These are phyloP conservation scores for Chymomyza procnemis DNA, from an alignment of 2,888 invertebrate species.

Conservation along the genomic window DNA sequence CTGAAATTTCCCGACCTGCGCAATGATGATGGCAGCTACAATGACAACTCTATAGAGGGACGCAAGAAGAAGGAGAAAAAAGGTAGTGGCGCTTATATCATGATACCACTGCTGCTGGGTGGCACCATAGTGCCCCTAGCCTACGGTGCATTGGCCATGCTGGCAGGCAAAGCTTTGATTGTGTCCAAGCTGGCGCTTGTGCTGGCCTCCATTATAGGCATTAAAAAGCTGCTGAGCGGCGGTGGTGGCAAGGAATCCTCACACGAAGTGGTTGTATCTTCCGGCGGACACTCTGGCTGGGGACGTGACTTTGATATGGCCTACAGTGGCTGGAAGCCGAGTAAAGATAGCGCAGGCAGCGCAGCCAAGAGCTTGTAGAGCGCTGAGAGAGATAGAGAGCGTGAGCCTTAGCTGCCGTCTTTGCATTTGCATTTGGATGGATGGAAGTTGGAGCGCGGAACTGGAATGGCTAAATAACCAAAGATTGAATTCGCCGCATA, in stretches of 20 bases:
- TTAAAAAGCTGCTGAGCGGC: conserved; percentile 88
- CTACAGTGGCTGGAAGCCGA: conserved; percentile 80
- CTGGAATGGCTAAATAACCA: conserved; percentile 39
- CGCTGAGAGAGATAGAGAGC: not conserved
- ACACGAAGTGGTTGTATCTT: conserved; percentile 86
- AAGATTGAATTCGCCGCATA: conserved; percentile 58
- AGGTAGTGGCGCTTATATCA: conserved; percentile 83
- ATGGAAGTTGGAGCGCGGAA: conserved; percentile 1
- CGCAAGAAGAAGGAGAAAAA: conserved; percentile 84
- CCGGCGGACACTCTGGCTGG: conserved; percentile 86
- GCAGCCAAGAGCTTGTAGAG: conserved; percentile 62
- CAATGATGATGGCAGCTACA: conserved; percentile 75
- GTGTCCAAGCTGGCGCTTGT: conserved; percentile 90
- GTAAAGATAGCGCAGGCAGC: conserved; percentile 57
- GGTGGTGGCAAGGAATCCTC: conserved; percentile 83
- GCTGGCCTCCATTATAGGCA: conserved; percentile 89
- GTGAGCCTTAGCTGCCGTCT: conserved; percentile 8
- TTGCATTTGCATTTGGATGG: conserved; percentile 53
- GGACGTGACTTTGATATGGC: conserved; percentile 84
- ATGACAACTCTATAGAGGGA: conserved; percentile 77
- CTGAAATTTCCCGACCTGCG: conserved; percentile 86
- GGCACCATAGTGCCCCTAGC: conserved; percentile 90
- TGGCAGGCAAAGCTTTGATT: conserved; percentile 91
- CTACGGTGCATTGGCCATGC: conserved; percentile 88
- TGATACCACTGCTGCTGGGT: conserved; percentile 88